Evolutionary conservation across 2,888 invertebrate genomes (phyloP).

Genomic region (Mythimna impura): DNA sequence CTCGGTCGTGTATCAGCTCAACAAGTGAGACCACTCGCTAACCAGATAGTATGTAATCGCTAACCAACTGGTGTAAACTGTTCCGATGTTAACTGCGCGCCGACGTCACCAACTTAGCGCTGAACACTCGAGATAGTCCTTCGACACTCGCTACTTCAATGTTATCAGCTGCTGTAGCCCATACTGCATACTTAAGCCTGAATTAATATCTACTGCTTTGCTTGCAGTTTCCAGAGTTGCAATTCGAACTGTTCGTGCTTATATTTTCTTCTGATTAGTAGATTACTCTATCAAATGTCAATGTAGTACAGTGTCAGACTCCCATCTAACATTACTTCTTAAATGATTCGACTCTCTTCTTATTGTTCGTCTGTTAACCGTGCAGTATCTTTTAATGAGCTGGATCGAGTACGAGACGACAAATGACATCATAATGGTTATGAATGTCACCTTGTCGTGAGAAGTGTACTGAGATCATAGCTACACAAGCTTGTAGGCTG

Average conservation of each 20-base stretch:
- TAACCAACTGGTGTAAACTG: constrained; percentile 3
- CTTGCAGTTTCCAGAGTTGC: not conserved
- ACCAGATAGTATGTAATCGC: constrained; percentile 13
- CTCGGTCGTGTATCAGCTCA: not conserved
- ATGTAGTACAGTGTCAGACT: not conserved
- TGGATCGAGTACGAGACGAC: constrained; percentile 17
- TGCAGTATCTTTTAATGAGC: constrained; percentile 1
- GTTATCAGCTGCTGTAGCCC: constrained; percentile 11
- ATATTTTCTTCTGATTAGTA: not conserved
- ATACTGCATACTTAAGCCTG: not conserved
- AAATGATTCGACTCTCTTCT: not conserved
- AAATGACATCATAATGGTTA: constrained; percentile 49
- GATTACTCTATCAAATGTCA: not conserved
- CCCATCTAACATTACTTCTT: not conserved
- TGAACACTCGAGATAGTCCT: constrained; percentile 35
- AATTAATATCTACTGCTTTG: not conserved
- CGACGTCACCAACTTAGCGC: constrained; percentile 8
- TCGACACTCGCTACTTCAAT: constrained; percentile 25
- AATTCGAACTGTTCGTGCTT: not conserved
- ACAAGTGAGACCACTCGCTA: constrained; percentile 5
- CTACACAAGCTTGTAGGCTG: constrained; percentile 4
- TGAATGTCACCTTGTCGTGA: constrained; percentile 60
- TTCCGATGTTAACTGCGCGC: constrained; percentile 5
- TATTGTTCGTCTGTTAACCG: not conserved
- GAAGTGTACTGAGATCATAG: constrained; percentile 30